These are phyloP conservation scores for Meandrusa payeni DNA, from an alignment of 2,888 invertebrate species.

Conservation along the genomic window DNA sequence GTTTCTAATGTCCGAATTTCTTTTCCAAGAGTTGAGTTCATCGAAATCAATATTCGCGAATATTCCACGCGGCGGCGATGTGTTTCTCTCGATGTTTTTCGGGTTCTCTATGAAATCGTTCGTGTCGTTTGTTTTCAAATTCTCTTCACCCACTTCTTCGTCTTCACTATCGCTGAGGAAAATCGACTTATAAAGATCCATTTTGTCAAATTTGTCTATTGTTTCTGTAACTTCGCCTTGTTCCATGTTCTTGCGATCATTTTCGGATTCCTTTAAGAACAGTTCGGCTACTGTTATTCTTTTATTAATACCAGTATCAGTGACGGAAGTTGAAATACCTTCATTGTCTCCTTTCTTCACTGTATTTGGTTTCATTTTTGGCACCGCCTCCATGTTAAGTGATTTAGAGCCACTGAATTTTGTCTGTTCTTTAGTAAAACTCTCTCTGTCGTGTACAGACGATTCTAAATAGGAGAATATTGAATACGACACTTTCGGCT, in stretches of 20 bases:
- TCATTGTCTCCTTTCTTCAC: slow-evolving; percentile 20
- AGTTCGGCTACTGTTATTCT: slow-evolving; percentile 72
- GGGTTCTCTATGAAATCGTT: slow-evolving; percentile 58
- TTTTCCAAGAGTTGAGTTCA: slow-evolving; percentile 72
- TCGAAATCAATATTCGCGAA: slow-evolving; percentile 85
- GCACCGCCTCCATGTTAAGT: slow-evolving; percentile 27
- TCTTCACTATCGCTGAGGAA: slow-evolving; percentile 91
- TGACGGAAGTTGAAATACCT: slow-evolving; percentile 23
- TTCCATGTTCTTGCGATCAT: slow-evolving; percentile 45
- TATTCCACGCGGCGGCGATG: slow-evolving; percentile 86
- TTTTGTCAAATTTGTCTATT: slow-evolving; percentile 72
- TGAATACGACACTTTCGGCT: slow-evolving; percentile 85
- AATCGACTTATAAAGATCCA: slow-evolving; percentile 93
- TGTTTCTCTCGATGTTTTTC: slow-evolving; percentile 82
- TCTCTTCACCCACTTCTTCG: slow-evolving; percentile 59
- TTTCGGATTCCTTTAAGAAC: slow-evolving; percentile 69
- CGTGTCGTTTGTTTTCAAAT: slow-evolving; percentile 23
- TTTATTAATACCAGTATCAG: slow-evolving; percentile 43
- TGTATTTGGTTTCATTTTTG: slow-evolving; percentile 10
- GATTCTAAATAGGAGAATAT: slow-evolving; percentile 89
- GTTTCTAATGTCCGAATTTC: slow-evolving; percentile 39
- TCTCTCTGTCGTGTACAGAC: slow-evolving; percentile 77
- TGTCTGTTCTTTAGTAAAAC: slow-evolving; percentile 71
- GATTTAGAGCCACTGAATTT: slow-evolving; percentile 70
- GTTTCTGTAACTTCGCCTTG: slow-evolving; percentile 57